Conservation (phyloP, 2,888 invertebrate species). For the Caenorhabditis angaria region DNA sequence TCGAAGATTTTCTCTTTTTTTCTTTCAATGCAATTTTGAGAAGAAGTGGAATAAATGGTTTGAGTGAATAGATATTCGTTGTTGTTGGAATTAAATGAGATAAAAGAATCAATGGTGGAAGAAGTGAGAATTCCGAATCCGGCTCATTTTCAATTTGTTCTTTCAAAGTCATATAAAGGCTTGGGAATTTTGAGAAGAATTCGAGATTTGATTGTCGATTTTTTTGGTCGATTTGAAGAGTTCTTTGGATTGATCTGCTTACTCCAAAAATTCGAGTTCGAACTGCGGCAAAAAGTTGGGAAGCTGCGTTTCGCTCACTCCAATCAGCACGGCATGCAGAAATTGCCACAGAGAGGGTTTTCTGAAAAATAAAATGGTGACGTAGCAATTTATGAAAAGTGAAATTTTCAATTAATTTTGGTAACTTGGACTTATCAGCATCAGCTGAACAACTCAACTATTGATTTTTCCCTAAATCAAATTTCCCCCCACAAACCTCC, state of each 20-base stretch:
- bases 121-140: constrained; percentile 37
- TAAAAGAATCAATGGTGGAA: constrained; percentile 54
- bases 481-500: constrained; percentile 38
- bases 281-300: constrained; percentile 56
- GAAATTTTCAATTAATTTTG: not conserved
- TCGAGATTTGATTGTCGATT: constrained; percentile 58
- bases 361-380: constrained; percentile 13
- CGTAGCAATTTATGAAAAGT: not conserved
- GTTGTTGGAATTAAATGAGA: constrained; percentile 49
- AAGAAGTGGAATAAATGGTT: constrained; percentile 40
- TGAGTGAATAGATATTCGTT: constrained; percentile 25
- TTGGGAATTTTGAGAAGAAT: constrained; percentile 59
- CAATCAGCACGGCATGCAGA: constrained; percentile 54
- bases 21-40: constrained; percentile 41
- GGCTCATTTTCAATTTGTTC: constrained; percentile 17
- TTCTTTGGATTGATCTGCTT: constrained; percentile 42
- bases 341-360: constrained; percentile 34
- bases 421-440: no score
- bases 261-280: constrained; percentile 54
- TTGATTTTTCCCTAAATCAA: no score
- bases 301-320: constrained; percentile 61
- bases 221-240: constrained; percentile 43
- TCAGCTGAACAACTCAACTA: no score
- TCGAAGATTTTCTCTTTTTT: constrained; percentile 52
- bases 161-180: constrained; percentile 17